A percentile compares a stretch with the other conserved stretches of the same genome.
Conservation (phyloP, 2,113 vertebrate genomes). For the Uropsilus gracilis region DNA sequence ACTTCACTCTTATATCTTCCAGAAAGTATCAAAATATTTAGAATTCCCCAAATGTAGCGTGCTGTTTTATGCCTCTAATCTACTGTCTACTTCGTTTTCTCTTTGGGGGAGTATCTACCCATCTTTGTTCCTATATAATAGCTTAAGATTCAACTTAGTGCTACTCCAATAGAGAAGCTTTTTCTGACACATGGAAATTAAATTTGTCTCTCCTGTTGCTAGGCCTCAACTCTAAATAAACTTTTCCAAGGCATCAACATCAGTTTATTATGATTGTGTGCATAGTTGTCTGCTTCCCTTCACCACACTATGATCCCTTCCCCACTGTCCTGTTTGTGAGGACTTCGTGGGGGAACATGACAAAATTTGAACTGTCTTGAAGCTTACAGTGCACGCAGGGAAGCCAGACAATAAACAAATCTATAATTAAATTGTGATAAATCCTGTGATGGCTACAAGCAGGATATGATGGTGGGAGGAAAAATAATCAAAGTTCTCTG, state of each 20-base stretch:
- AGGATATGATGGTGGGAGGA: background rate
- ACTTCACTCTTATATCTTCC: background rate
- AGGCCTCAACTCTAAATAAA: background rate
- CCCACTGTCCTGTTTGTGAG: background rate
- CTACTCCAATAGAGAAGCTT: background rate
- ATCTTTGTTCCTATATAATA: background rate
- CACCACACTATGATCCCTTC: constrained; percentile 35
- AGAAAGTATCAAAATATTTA: background rate
- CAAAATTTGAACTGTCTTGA: constrained; percentile 44
- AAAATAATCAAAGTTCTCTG: background rate
- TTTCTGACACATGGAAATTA: background rate
- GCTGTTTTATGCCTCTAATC: background rate
- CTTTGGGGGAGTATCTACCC: background rate
- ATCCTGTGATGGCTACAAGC: background rate
- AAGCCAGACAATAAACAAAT: constrained; percentile 43
- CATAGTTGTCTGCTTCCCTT: constrained; percentile 30
- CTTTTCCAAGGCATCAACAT: background rate
- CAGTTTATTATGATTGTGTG: constrained; percentile 33
- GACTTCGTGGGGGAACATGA: background rate
- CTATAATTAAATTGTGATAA: constrained; percentile 8
- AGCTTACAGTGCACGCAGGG: background rate
- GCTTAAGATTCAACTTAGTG: background rate
- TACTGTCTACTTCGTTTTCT: background rate
- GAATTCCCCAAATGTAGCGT: background rate
- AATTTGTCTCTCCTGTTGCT: background rate